Evolutionary conservation across 2,797 vertebrate species (phyloP), one percentile per base, ranked within the genome.

Genomic region (Dromococcyx pavoninus): DNA sequence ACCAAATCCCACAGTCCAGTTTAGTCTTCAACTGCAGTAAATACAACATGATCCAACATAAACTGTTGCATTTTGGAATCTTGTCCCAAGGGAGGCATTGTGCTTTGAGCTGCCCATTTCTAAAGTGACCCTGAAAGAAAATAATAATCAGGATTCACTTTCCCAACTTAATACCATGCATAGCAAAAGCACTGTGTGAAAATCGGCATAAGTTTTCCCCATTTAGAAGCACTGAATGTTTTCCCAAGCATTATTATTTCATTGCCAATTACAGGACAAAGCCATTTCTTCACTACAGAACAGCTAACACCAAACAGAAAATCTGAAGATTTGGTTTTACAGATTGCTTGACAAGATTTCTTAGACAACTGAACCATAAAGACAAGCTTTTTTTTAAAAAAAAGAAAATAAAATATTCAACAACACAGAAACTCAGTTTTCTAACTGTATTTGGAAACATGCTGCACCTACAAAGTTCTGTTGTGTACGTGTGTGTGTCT

Each of bases 151-250:
- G 96, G 96, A 96, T 95, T 97, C 96, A 93, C 88, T 96, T 96
- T 95, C 89, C 94, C 95, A 97, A 96, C 96, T 83, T 93, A 98
- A 97, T 94, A 97, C 94, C 97, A 98, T 97, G 97, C 97, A 97
- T 96, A 97, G 97, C 97, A 97, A 97, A 98, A 97, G 97, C 97
- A 97, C 95, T 97, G 97, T 96, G 96, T 97, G 97, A 97, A 96
- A 97, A 97, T 96, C 71, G 62, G 97, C 97, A 94, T 81, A 97
- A 88, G 85, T 96, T 96, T 96, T 98, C 95, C 95, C 95, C 89
- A 95, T 91, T 91, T 97, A 96, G 95, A 97, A 97, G 96, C 96
- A 96, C 96, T 96, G 96, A 97, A 98, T 94, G 86, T 97, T 97
- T 97, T 95, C 89, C 96, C 95, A 97, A 97, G 97, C 97, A 18